Evolutionary conservation across 2,797 vertebrate genomes (phyloP), one percentile per base, ranked within the genome.

Genomic region (Coregonus sp.): DNA sequence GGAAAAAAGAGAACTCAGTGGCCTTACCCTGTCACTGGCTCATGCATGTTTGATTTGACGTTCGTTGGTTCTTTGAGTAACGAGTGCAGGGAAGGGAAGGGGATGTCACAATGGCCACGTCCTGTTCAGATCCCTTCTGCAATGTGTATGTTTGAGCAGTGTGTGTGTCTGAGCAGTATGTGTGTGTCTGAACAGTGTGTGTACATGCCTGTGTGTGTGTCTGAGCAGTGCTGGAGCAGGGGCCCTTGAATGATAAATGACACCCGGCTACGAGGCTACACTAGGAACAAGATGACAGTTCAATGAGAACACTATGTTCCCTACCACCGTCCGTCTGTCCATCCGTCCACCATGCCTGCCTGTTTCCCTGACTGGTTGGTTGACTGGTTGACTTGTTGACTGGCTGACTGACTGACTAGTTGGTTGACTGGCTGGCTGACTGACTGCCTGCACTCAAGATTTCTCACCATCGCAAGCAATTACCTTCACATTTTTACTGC

Each of bases 11-110:
- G 87, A 87, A 89, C 87, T 89, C 85, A 80, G 87, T 79, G 84
- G 82, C 81, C 87, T 61, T 66, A 76, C 78, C 84, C 87, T 88
- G 87, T 91, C 91, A 89, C 84, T 68, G 80, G 80, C 89, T 93
- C 90, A 92, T 92, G 87, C 91, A 92, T 93, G 93, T 94, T 94
- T 94, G 90, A 94, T 93, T 92, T 89, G 90, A 92, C 86, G 86
- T 88, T 90, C 90, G n/a, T 18, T 59, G 56, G 56, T 20, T 20
- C 56, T 59, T 88, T 85, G 89, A 92, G 91, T 89, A 91, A 91
- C 75, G 84, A 92, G 91, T 76, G 85, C 87, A 82, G 74, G 70
- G 86, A 61, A 82, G 74, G 70, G 86, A 61, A 61, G 56, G 18
- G 85, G 87, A 92, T 86, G 87, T 93, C 91, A 92, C 91, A 86